Percentiles rank a stretch among this genome's conserved stretches.
Evolutionary conservation across 2,113 vertebrate genomes (phyloP).

Genomic region (Synodontis membranacea): DNA sequence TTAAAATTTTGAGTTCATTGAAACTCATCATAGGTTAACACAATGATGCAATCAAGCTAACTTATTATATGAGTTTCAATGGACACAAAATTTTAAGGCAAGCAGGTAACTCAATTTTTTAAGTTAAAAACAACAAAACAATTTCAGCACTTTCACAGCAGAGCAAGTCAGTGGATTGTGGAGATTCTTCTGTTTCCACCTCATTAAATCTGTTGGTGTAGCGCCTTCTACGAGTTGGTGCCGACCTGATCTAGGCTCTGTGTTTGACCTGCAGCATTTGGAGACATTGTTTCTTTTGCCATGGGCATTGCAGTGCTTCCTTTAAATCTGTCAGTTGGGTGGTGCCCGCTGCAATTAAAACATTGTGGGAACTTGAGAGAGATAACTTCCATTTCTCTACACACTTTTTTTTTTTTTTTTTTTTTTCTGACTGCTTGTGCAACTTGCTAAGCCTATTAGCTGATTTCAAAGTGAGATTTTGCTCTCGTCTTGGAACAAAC

Average conservation of each 20-base stretch:
- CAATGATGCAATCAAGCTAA: too few relatives aligned
- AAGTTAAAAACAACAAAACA: too few relatives aligned
- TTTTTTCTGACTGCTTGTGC: background rate
- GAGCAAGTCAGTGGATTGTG: background rate
- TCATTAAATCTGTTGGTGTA: slow-evolving; percentile 17
- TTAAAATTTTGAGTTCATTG: too few relatives aligned
- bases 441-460: background rate
- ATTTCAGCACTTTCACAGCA: background rate
- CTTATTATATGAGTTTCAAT: too few relatives aligned
- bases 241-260: background rate
- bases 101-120: too few relatives aligned
- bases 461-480: background rate
- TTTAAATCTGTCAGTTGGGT: background rate
- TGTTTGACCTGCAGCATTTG: background rate
- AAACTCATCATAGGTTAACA: too few relatives aligned
- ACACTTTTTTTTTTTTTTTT: background rate
- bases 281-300: slow-evolving; percentile 1
- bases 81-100: too few relatives aligned
- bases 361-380: background rate
- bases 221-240: background rate
- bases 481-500: background rate
- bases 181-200: background rate
- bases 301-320: slow-evolving; percentile 7
- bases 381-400: background rate
- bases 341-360: background rate